Evolutionary conservation across 2,888 invertebrate genomes (phyloP).

Genomic region (Philopedon plagiatum): DNA sequence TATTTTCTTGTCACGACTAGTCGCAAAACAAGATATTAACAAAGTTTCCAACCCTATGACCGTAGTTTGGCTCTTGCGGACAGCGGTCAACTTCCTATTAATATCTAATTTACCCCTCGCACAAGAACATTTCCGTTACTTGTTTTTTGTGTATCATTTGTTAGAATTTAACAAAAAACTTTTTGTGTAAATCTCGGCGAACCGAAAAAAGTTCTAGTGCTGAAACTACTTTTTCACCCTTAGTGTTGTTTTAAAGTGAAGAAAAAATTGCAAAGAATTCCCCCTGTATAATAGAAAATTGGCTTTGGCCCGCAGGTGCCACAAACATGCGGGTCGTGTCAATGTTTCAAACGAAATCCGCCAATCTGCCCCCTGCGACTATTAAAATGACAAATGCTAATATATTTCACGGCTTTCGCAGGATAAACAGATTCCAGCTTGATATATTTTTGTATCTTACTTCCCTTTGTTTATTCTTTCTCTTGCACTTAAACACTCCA

Average conservation of each 20-base stretch:
- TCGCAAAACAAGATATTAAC: constrained; percentile 63
- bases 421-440: constrained; percentile 67
- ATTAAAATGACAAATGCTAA: constrained; percentile 70
- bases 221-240: no score
- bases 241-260: no score
- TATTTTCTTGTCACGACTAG: constrained; percentile 61
- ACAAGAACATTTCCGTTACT: constrained; percentile 42
- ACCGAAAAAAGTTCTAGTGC: no score
- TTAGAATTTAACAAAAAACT: constrained; percentile 16
- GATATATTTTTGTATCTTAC: constrained; percentile 65
- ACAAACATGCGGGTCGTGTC: constrained; percentile 60
- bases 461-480: constrained; percentile 60
- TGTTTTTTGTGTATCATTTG: constrained; percentile 23
- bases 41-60: constrained; percentile 59
- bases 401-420: constrained; percentile 68
- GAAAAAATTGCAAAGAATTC: not conserved
- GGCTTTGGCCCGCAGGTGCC: constrained; percentile 60
- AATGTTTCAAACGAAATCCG: constrained; percentile 64
- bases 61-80: constrained; percentile 52
- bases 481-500: constrained; percentile 56
- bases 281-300: constrained; percentile 30
- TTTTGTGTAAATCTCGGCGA: not conserved
- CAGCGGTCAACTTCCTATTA: constrained; percentile 53
- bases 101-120: constrained; percentile 50
- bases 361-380: constrained; percentile 67